These are phyloP conservation scores for Spicauda simplicius DNA, from an alignment of 2,888 invertebrate species.

Conservation along the genomic window DNA sequence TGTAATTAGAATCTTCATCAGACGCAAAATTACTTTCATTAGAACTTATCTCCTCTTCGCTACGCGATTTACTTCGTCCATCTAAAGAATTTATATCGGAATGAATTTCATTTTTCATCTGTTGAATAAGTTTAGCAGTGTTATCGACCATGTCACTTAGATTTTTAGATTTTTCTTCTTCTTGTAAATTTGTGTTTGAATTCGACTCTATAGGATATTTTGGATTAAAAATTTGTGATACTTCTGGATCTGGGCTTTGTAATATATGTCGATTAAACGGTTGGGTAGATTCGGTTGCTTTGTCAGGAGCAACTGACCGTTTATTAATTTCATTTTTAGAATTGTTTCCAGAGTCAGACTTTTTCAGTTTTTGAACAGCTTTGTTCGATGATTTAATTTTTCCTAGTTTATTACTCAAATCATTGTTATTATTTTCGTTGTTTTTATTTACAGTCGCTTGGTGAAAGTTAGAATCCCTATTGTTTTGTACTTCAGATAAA, in stretches of 20 bases:
- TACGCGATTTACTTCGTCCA: constrained; percentile 72
- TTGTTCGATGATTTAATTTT: constrained; percentile 22
- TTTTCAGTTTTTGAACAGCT: constrained; percentile 19
- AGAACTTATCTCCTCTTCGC: constrained; percentile 70
- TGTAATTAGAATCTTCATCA: constrained; percentile 79
- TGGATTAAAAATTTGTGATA: background rate
- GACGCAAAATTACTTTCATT: constrained; percentile 57
- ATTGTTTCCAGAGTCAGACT: constrained; percentile 17
- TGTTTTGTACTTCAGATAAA: constrained; percentile 36
- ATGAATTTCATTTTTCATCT: constrained; percentile 87
- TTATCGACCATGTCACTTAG: constrained; percentile 84
- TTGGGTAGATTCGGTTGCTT: background rate
- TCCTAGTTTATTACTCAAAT: background rate
- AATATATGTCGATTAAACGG: constrained; percentile 10
- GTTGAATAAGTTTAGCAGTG: constrained; percentile 86
- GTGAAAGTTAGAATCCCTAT: constrained; percentile 9
- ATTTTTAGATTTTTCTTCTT: constrained; percentile 66
- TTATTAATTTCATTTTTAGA: constrained; percentile 17
- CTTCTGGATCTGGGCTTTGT: constrained; percentile 9
- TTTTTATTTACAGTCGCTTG: constrained; percentile 10
- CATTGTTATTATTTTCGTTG: constrained; percentile 2
- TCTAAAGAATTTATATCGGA: constrained; percentile 83
- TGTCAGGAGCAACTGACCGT: background rate
- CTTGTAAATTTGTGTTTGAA: background rate
- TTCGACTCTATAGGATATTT: too few species aligned